These are phyloP conservation scores for Spodoptera picta DNA, from an alignment of 2,888 invertebrate species.

Conservation along the genomic window DNA sequence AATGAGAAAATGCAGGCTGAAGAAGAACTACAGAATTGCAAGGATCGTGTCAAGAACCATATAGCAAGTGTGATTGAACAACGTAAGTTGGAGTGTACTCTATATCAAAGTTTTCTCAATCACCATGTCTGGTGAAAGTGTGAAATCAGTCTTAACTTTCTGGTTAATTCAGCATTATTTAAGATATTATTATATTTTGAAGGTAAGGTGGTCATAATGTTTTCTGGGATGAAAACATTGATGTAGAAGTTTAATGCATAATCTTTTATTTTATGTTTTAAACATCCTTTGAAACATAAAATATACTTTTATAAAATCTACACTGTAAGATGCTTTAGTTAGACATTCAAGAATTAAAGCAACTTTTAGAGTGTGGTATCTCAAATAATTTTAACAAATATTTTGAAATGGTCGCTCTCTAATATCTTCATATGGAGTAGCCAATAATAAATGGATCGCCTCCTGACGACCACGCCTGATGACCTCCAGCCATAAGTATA, in stretches of 20 bases:
- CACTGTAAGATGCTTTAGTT: constrained; percentile 30
- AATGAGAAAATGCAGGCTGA: constrained; percentile 95
- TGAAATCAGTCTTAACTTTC: constrained; percentile 34
- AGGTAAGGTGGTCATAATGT: constrained; percentile 64
- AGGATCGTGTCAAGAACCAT: constrained; percentile 94
- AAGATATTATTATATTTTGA: constrained; percentile 33
- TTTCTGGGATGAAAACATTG: constrained; percentile 51
- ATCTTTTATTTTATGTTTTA: constrained; percentile 19
- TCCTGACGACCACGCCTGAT: constrained; percentile 50
- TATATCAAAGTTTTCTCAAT: constrained; percentile 19
- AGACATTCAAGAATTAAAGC: constrained; percentile 26
- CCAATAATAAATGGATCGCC: constrained; percentile 53
- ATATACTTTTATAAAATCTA: constrained; percentile 18
- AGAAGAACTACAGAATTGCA: constrained; percentile 95
- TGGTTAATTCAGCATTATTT: constrained; percentile 41
- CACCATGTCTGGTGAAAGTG: constrained; percentile 23
- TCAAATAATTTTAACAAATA: constrained; percentile 19
- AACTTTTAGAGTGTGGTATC: constrained; percentile 28
- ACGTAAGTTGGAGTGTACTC: constrained; percentile 91
- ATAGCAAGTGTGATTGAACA: constrained; percentile 96
- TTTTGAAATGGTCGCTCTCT: constrained; percentile 50
- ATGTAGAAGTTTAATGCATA: constrained; percentile 14
- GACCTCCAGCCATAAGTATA: constrained; percentile 49
- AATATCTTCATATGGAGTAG: constrained; percentile 53
- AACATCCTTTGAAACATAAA: constrained; percentile 9